Evolutionary conservation across 2,888 invertebrate genomes (phyloP).

Genomic region (Marronus borbonicus): DNA sequence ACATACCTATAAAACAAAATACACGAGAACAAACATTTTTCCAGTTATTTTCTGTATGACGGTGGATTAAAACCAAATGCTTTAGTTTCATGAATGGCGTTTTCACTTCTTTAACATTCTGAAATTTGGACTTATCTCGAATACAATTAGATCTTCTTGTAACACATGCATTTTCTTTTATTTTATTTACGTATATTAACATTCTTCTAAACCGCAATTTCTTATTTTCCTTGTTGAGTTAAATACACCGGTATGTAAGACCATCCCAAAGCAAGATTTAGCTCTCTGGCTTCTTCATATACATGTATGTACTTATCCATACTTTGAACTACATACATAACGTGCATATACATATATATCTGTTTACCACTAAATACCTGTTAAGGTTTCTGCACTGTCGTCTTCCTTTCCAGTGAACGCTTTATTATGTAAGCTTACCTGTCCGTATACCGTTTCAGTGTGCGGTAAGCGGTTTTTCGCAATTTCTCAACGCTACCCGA

Average conservation of each 20-base stretch:
- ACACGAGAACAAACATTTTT: too few relatives aligned
- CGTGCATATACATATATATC: neutral
- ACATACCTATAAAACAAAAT: too few relatives aligned
- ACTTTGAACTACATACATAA: neutral
- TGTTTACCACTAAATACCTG: conserved; percentile 25
- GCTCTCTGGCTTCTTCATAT: conserved; percentile 5
- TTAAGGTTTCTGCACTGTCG: conserved; percentile 23
- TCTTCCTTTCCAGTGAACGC: conserved; percentile 25
- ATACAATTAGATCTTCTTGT: neutral
- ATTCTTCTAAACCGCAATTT: neutral
- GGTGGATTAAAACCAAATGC: too few relatives aligned
- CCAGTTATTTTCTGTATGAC: too few relatives aligned
- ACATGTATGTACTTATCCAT: neutral
- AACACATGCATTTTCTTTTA: neutral
- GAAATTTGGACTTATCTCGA: too few relatives aligned
- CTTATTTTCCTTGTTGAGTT: neutral
- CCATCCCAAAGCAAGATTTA: conserved; percentile 2
- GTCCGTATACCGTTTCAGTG: conserved; percentile 20
- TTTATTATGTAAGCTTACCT: conserved; percentile 26
- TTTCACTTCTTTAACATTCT: too few relatives aligned
- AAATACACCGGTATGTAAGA: neutral
- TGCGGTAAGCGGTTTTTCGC: conserved; percentile 25
- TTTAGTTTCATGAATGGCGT: too few relatives aligned
- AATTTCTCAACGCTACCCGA: conserved; percentile 17
- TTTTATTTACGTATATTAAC: neutral